Evolutionary conservation across 2,797 vertebrate genomes (phyloP).

Genomic region (Cyclura pinguis): DNA sequence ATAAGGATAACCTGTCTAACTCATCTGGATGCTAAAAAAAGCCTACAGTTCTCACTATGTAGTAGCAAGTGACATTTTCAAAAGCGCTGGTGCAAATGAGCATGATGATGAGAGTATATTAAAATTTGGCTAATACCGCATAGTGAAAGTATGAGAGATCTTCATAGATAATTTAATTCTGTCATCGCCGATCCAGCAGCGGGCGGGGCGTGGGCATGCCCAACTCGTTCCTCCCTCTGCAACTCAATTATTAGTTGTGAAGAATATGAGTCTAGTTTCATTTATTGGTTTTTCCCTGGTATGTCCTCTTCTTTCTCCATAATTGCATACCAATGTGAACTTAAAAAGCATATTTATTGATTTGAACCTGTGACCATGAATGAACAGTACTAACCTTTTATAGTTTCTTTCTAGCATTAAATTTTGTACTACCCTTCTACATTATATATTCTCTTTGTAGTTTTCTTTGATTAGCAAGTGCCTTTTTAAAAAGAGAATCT

Average conservation of each 20-base stretch:
- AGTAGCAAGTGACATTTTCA: conserved; percentile 3
- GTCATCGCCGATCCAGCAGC: too few relatives aligned
- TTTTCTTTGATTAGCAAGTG: not conserved
- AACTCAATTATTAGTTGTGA: not conserved
- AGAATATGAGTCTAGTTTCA: not conserved
- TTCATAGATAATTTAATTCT: conserved; percentile 11
- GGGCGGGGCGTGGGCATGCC: too few relatives aligned
- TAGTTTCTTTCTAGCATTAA: not conserved
- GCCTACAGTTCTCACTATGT: not conserved
- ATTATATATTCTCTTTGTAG: not conserved
- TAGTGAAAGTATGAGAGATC: conserved; percentile 12
- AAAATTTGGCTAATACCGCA: not conserved
- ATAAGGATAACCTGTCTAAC: conserved; percentile 14
- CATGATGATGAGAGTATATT: not conserved
- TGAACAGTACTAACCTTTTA: not conserved
- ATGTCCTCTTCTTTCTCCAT: not conserved
- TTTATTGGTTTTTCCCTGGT: not conserved
- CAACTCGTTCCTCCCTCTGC: too few relatives aligned
- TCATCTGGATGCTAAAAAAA: not conserved
- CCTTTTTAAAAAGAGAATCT: not conserved
- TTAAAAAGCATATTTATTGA: not conserved
- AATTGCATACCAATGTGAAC: not conserved
- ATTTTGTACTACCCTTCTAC: not conserved
- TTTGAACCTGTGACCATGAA: not conserved
- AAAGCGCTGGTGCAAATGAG: not conserved